A percentile compares a stretch with the other conserved stretches of the same genome.
Conservation (phyloP, 2,888 invertebrate genomes). For the Ernsta delagoae region DNA sequence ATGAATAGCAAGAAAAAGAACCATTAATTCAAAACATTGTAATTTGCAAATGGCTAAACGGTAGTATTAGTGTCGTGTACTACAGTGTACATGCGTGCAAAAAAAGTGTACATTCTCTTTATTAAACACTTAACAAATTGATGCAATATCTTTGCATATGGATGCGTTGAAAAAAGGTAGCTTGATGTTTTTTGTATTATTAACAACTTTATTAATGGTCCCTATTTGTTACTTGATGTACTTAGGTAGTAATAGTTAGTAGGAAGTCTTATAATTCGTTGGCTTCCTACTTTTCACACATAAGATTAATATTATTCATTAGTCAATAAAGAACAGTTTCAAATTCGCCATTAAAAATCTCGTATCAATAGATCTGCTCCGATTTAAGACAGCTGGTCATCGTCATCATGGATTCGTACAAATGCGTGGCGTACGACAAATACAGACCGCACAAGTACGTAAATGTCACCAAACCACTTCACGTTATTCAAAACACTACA, state of each 20-base stretch:
- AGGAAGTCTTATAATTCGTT: background rate
- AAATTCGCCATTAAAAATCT: slow-evolving; percentile 51
- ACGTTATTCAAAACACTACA: slow-evolving; percentile 7
- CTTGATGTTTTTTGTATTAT: background rate
- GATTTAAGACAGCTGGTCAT: slow-evolving; percentile 72
- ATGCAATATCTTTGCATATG: slow-evolving; percentile 13
- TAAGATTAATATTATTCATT: background rate
- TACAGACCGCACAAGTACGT: slow-evolving; percentile 38
- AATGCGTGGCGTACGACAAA: slow-evolving; percentile 51
- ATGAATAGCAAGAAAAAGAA: slow-evolving; percentile 7
- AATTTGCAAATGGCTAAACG: slow-evolving; percentile 26
- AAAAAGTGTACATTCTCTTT: slow-evolving; percentile 8
- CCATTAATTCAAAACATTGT: slow-evolving; percentile 17
- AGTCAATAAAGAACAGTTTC: slow-evolving; percentile 8
- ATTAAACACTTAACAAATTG: slow-evolving; percentile 17
- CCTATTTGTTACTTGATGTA: too few relatives aligned
- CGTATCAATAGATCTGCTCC: slow-evolving; percentile 64
- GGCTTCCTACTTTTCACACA: background rate
- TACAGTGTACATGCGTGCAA: slow-evolving; percentile 10
- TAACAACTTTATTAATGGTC: background rate
- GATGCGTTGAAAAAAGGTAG: background rate
- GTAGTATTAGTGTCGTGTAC: slow-evolving; percentile 8
- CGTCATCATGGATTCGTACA: slow-evolving; percentile 52
- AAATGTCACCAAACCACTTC: slow-evolving; percentile 3
- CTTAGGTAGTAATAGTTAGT: too few relatives aligned